Conservation (phyloP, 2,113 vertebrate species). For the Zosterops hypoxanthus region DNA sequence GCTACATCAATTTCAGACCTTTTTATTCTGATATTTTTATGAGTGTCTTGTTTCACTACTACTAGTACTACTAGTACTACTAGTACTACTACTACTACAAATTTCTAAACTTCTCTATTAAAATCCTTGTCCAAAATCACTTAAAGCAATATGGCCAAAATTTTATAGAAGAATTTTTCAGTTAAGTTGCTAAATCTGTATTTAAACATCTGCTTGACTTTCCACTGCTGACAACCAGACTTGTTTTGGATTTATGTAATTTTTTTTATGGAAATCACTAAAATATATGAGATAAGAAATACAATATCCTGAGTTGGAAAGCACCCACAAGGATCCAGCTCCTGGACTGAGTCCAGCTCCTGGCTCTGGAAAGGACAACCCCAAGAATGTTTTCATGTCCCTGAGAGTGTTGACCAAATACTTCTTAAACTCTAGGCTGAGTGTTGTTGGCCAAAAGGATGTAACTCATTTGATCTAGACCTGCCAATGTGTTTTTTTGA, state of each 20-base stretch:
- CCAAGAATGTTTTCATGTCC: neutral
- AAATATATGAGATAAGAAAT: neutral
- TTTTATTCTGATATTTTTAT: neutral
- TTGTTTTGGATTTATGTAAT: neutral
- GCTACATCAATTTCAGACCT: neutral
- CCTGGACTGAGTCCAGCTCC: rapidly evolving
- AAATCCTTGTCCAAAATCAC: neutral
- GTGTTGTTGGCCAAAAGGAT: neutral
- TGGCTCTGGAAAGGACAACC: neutral
- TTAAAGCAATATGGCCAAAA: neutral
- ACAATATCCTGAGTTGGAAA: neutral
- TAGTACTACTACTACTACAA: neutral
- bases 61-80: too few relatives aligned
- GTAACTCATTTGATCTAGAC: neutral
- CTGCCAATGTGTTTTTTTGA: neutral
- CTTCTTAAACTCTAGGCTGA: neutral
- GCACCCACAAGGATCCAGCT: neutral
- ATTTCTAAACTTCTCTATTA: neutral
- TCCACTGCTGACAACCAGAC: neutral
- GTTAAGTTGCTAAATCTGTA: neutral
- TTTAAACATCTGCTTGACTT: neutral
- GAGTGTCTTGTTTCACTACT: neutral
- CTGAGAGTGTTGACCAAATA: neutral
- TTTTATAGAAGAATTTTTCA: neutral
- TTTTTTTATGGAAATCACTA: neutral